Evolutionary conservation across 1,140 invertebrate genomes (phyloP), one percentile per base, ranked within the genome.

Genomic region (Scaptomyza hsui): DNA sequence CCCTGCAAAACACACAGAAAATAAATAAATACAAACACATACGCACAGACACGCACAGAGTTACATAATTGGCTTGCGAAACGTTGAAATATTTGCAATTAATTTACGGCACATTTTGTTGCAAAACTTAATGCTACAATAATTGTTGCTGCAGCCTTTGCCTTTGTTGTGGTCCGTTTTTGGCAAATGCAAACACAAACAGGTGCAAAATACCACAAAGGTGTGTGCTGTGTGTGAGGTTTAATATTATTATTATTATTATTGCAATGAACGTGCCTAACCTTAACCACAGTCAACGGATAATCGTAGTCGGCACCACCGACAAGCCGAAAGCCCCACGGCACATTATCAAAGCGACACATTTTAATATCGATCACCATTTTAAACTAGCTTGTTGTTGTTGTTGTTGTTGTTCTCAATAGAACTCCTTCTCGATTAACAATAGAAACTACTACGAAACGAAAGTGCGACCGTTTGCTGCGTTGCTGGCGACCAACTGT

Each of bases 241-340:
- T n/a, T 26, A 13, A 42, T 53, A 44, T 47, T n/a, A 52, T 64
- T 16, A 47, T 39, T 39, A 10, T n/a, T 24, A 51, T 51, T 56
- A 19, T 35, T 26, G n/a, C 29, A 16, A 12, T 15, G 32, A 44
- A 63, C 72, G 76, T 42, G 72, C 56, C 86, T 90, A 89, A 97
- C 97, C 94, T 95, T 95, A 80, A 97, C 95, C 47, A 97, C 94
- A 41, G 95, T 96, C 37, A 98, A 92, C 4, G 96, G 96, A 71
- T 95, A 94, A 37, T 95, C 94, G 85, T 95, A 97, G 91, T 98
- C 96, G 65, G 94, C 93, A 9, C 97, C 97, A 48, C 97, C 97
- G 62, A 95, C 95, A 45, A 98, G 93, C 29, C 97, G 94, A 92
- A 98, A 98, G 53, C 97, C 97, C 97, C 97, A 98, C 56, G 96